Conservation (phyloP, 2,797 vertebrate genomes). For the Heteromormyrus szaboi region DNA sequence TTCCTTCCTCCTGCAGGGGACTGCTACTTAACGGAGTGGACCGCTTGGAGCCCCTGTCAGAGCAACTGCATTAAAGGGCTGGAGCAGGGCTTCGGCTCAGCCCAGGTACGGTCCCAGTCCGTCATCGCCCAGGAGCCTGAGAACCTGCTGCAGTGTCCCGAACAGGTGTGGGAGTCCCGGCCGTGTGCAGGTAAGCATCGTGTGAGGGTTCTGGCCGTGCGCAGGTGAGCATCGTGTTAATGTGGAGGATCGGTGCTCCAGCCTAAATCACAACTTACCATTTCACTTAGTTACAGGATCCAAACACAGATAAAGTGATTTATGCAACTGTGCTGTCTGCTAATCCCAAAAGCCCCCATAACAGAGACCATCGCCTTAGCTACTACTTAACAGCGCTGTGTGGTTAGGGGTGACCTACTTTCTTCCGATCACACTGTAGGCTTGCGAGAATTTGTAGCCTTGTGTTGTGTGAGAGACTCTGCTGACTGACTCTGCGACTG, state of each 20-base stretch:
- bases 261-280: background rate
- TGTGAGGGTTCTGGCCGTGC: too few species aligned
- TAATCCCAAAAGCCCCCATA: background rate
- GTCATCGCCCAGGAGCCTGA: constrained; percentile 88
- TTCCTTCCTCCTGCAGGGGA: constrained; percentile 66
- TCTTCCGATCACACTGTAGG: constrained; percentile 42
- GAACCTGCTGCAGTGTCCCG: constrained; percentile 87
- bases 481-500: background rate
- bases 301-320: background rate
- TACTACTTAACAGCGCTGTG: constrained; percentile 29
- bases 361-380: constrained; percentile 21
- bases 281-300: background rate
- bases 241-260: background rate
- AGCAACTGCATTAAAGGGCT: constrained; percentile 83
- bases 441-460: background rate
- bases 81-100: constrained; percentile 78
- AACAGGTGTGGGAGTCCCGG: constrained; percentile 84
- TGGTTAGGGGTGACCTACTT: constrained; percentile 51
- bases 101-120: constrained; percentile 84
- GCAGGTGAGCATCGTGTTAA: constrained; percentile 53
- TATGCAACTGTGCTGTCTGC: background rate
- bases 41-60: constrained; percentile 87
- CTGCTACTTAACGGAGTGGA: constrained; percentile 96
- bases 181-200: constrained; percentile 71
- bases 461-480: background rate